Evolutionary conservation across 2,113 vertebrate species (phyloP), one percentile per base, ranked within the genome.

Genomic region (Nibea albiflora): DNA sequence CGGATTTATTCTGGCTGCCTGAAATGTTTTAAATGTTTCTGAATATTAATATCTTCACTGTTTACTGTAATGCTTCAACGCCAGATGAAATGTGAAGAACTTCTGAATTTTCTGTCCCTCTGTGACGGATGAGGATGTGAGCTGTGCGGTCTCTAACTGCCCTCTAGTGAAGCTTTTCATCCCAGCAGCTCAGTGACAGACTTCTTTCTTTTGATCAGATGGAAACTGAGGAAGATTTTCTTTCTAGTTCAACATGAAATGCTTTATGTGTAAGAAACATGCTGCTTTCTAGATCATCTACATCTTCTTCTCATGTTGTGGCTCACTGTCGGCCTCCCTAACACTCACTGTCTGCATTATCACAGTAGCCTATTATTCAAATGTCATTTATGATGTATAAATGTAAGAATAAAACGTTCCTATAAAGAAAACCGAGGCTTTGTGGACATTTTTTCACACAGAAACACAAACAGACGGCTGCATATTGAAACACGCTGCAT

Each of bases 341-440:
- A 67, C 53, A 16, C 56, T 74, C 73, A 81, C 78, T 73, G 42
- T 81, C 78, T 80, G 65, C 77, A 81, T 81, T 63, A 89, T 86
- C 81, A 87, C 85, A 88, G 66, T 74, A 88, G 75, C 78, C 83
- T 89, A 73, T 78, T 78, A 87, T 50, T 89, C 76, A 52, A 19
- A 90, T 83, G 86, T 87, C 81, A 85, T 88, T 47, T 90, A 87
- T 64, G 75, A 7, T 85, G 82, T 78, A 39, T 76, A 73, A 78
- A 91, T 88, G 64, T 85, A 72, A 15, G 0, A 91, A 93, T 92
- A 90, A 92, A 92, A 81, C 17, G n/a, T 85, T 90, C 61, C 56
- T 71, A 57, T 76, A 62, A 70, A 73, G 12, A 77, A 80, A 26
- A 17, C 8, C 3, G 20, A 39, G n/a, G 10, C 0, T 53, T 64